Evolutionary conservation across 2,888 invertebrate genomes (phyloP).

Genomic region (Callimorpha dominula): DNA sequence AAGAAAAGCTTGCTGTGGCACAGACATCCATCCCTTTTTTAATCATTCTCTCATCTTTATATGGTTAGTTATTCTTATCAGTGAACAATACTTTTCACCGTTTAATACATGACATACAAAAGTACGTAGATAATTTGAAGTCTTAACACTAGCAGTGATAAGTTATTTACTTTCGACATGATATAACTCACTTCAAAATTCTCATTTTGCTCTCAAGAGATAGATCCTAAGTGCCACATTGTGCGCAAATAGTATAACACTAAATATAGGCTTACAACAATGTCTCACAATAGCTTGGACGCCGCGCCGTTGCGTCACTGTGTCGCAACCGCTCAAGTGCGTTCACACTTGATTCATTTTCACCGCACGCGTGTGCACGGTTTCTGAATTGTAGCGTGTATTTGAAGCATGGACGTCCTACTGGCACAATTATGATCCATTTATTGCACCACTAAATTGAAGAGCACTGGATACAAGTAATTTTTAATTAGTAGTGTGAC

Average conservation of each 20-base stretch:
- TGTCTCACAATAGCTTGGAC: conserved; percentile 48
- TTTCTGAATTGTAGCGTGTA: conserved; percentile 48
- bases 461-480: neutral
- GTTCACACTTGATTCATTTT: conserved; percentile 78
- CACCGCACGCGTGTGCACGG: conserved; percentile 64
- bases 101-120: no score
- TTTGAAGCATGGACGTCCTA: conserved; percentile 28
- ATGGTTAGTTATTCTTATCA: no score
- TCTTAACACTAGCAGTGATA: conserved; percentile 18
- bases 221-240: conserved; percentile 23
- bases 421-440: neutral
- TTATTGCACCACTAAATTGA: conserved; percentile 7
- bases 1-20: no score
- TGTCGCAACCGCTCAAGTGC: conserved; percentile 61
- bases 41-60: no score
- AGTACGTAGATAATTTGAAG: neutral
- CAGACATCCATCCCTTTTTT: no score
- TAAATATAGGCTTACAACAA: conserved; percentile 46
- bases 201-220: conserved; percentile 5
- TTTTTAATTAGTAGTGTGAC: no score
- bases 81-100: no score
- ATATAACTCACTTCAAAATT: neutral
- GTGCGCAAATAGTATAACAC: conserved; percentile 35
- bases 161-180: neutral
- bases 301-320: conserved; percentile 58